phyloP scores from a whole-genome alignment of 1,140 invertebrate genomes.

The Temnothorax nylanderi region DNA sequence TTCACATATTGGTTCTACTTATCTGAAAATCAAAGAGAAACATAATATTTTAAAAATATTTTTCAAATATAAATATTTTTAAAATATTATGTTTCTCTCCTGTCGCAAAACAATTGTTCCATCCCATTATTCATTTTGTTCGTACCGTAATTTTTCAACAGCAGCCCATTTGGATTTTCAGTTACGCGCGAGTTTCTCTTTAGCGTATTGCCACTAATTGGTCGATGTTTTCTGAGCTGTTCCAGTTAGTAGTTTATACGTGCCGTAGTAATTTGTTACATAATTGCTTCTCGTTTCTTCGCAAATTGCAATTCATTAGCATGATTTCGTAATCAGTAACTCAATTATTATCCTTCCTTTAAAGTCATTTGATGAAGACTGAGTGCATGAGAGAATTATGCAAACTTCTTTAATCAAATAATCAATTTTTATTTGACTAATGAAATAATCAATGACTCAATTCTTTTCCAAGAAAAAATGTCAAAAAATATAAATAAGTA shows the following conservation, averaged over 20 bases:
- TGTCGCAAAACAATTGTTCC: not conserved
- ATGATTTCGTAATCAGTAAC: not conserved
- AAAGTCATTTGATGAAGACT: not conserved
- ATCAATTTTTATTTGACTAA: not conserved
- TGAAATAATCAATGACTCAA: not conserved
- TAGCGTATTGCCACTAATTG: constrained; percentile 36
- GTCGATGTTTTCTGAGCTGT: not conserved
- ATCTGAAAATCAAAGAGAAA: not conserved
- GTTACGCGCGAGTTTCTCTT: constrained; percentile 29
- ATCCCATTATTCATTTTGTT: not conserved
- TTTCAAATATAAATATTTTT: not conserved
- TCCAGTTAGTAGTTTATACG: constrained; percentile 29
- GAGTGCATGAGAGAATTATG: not conserved
- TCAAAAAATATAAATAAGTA: not conserved
- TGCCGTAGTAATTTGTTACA: constrained; percentile 37
- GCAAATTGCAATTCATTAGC: constrained; percentile 31
- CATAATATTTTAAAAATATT: not conserved
- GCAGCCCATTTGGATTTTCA: not conserved
- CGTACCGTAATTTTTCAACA: not conserved
- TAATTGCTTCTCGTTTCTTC: constrained; percentile 35
- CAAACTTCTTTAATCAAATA: not conserved
- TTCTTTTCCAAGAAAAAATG: not conserved
- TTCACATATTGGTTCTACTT: not conserved
- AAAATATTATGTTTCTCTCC: not conserved
- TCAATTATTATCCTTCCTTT: not conserved